Percentiles rank a stretch among this genome's conserved stretches.
phyloP scores from a whole-genome alignment of 2,888 invertebrate genomes.

The Metopia argyrocephala region DNA sequence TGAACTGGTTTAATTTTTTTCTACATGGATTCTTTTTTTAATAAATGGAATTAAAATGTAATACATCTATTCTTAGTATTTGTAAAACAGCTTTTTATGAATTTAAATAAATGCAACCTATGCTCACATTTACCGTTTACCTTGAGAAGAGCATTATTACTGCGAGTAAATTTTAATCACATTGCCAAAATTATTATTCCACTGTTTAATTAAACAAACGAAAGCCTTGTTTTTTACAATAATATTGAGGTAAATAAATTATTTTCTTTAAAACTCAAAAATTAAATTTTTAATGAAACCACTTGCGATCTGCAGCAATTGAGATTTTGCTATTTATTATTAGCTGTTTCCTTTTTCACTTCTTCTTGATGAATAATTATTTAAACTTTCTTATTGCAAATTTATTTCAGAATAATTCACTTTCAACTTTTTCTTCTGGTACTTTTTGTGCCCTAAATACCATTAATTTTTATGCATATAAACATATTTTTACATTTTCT shows the following conservation, averaged over 20 bases:
- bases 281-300: constrained; percentile 36
- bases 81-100: no score
- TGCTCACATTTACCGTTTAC: no score
- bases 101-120: no score
- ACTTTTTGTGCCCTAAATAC: constrained; percentile 47
- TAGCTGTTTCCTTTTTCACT: neutral
- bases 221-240: constrained; percentile 6
- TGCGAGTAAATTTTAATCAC: constrained; percentile 5
- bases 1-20: no score
- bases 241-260: neutral
- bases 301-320: constrained; percentile 42
- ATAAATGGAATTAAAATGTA: no score
- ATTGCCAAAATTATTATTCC: neutral
- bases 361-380: neutral
- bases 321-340: neutral
- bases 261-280: constrained; percentile 1
- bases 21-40: no score
- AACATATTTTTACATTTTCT: constrained; percentile 37
- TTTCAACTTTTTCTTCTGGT: constrained; percentile 10
- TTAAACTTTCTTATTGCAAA: constrained; percentile 32
- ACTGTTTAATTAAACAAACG: constrained; percentile 31
- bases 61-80: no score
- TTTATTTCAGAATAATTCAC: neutral
- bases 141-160: no score
- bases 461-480: constrained; percentile 11